Base-by-base conservation (phyloP, 2,113 vertebrate genomes). In the Sisor rabdophorus region DNA sequence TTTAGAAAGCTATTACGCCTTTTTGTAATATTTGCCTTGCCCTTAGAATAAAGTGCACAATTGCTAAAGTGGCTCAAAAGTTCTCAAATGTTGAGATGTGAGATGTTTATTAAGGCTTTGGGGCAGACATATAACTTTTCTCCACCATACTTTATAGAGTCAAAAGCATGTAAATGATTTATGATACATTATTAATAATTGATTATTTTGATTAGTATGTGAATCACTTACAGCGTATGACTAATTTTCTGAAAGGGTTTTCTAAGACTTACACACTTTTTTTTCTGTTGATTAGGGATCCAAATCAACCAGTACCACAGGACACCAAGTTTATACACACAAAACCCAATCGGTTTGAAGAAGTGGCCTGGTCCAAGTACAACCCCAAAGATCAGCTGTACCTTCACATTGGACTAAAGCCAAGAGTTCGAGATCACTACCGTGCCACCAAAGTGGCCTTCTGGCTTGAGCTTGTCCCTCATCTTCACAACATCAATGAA, bases 291-390 rank as follows among this genome's bases (percentile, higher is more conserved):
- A 0, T 81, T 32, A 98, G 96, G 2, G 96, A 99, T 85, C 97
- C 97, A 2, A 99, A 99, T 56, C 95, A 95, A 32, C 97, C 97
- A 0, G 96, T 98, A 17, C 96, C 97, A 0, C 97, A 99, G 72
- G 97, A 99, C 60, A 99, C 97, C 65, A 99, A 97, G 83, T 99
- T 99, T 87, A 96, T 97, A 79, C 97, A 99, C 83, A 99, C 96
- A 0, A 97, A 97, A 77, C 96, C 97, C 11, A 98, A 98, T 84
- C 94, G 97, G 2, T 98, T 98, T 48, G 97, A 99, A 88, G 96
- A 96, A 77, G 96, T 99, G 1, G 96, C 97, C 20, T 99, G 97
- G 97, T 94, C 95, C 7, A 98, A 98, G 85, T 99, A 99, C 84
- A 96, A 96, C 83, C 96, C 96, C 52, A 96, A 96, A 80, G 97